A percentile compares a stretch with the other conserved stretches of the same genome.
Evolutionary conservation across 2,113 vertebrate species (phyloP).

Genomic region (Aepyceros melampus): DNA sequence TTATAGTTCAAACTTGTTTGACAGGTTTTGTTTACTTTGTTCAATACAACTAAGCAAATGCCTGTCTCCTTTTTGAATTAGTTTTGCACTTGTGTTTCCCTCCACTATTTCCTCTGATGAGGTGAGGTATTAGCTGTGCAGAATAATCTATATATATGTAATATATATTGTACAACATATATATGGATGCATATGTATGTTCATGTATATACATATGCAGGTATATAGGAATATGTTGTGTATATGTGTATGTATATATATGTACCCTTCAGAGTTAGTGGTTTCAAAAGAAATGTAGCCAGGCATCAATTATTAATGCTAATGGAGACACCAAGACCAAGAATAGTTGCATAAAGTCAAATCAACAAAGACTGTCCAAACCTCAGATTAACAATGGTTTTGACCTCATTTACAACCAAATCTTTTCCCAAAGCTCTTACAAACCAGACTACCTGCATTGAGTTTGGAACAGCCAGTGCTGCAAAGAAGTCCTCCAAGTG

Average conservation of each 20-base stretch:
- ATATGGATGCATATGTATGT: background rate
- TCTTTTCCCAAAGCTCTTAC: background rate
- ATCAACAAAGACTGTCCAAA: background rate
- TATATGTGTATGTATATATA: background rate
- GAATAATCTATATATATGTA: background rate
- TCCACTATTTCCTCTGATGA: background rate
- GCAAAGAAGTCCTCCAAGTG: background rate
- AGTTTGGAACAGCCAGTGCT: background rate
- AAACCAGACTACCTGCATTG: background rate
- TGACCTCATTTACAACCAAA: background rate
- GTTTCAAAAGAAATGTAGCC: slow-evolving; percentile 1
- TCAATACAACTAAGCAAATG: background rate
- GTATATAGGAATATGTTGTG: background rate
- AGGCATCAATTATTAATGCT: background rate
- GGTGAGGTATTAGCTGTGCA: background rate
- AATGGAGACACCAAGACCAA: background rate
- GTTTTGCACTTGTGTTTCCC: background rate
- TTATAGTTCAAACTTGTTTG: slow-evolving; percentile 30
- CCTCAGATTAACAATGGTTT: background rate
- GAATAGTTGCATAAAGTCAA: background rate
- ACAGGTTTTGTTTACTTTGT: slow-evolving; percentile 37
- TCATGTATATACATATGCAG: fast-evolving
- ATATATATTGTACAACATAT: background rate
- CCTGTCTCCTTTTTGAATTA: background rate
- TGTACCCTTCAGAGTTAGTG: background rate